phyloP scores from a whole-genome alignment of 2,888 invertebrate species.

The Himalopsyche japonica region DNA sequence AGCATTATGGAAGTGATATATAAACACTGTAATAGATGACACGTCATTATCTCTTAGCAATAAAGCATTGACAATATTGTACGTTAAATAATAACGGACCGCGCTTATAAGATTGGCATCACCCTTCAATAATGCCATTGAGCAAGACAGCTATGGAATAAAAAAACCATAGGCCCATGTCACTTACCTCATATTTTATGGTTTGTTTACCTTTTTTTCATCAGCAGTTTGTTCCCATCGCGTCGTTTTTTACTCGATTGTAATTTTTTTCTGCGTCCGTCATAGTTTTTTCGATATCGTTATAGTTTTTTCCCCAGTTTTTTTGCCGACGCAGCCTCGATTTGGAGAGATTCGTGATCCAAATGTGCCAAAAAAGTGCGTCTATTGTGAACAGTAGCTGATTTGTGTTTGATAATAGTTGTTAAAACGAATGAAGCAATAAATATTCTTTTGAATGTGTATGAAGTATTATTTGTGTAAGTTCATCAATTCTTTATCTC shows the following conservation, averaged over 20 bases:
- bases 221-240: neutral
- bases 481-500: neutral
- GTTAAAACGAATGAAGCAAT: neutral
- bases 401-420: neutral
- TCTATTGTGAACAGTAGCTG: neutral
- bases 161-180: constrained; percentile 17
- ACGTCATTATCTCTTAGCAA: too few relatives aligned
- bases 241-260: neutral
- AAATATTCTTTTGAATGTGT: neutral
- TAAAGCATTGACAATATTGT: too few relatives aligned
- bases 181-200: constrained; percentile 33
- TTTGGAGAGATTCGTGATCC: neutral
- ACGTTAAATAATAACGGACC: neutral
- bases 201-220: constrained; percentile 33
- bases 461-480: neutral
- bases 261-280: neutral
- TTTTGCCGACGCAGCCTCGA: neutral
- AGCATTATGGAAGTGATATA: too few relatives aligned
- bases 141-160: neutral
- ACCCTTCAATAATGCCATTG: neutral
- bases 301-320: neutral
- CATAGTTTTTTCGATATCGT: neutral
- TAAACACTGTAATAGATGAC: too few relatives aligned
- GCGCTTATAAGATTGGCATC: neutral
- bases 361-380: neutral